Percentiles rank a stretch among this genome's conserved stretches.
phyloP scores from a whole-genome alignment of 2,888 invertebrate genomes.

The Taphrorychus bicolor region DNA sequence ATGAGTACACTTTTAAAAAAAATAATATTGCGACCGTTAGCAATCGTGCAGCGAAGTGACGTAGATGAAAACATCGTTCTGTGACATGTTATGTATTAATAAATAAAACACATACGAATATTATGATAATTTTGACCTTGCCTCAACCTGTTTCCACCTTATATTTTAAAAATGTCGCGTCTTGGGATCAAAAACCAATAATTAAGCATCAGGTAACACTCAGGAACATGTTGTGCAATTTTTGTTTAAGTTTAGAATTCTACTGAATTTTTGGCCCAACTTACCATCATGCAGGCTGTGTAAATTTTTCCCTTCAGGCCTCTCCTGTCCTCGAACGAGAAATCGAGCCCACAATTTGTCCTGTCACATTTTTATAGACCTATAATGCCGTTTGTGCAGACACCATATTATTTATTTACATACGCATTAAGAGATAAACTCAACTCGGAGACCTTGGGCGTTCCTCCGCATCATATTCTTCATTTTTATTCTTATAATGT shows the following conservation, averaged over 20 bases:
- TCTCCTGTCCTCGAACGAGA: constrained; percentile 10
- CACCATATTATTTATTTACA: constrained; percentile 34
- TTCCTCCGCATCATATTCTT: background rate
- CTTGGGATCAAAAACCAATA: background rate
- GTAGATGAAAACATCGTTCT: background rate
- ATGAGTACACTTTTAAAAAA: too few relatives aligned
- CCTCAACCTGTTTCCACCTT: constrained; percentile 25
- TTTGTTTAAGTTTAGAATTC: too few relatives aligned
- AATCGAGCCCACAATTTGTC: constrained; percentile 34
- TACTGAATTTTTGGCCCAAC: too few relatives aligned
- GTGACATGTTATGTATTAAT: constrained; percentile 35
- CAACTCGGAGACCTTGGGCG: constrained; percentile 14
- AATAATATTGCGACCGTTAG: background rate
- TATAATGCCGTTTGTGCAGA: constrained; percentile 27
- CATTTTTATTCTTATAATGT: background rate
- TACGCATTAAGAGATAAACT: constrained; percentile 14
- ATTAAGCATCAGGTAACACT: background rate
- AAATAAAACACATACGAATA: constrained; percentile 35
- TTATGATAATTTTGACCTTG: constrained; percentile 39
- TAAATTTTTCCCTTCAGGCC: too few relatives aligned
- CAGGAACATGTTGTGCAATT: background rate
- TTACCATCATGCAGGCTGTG: too few relatives aligned
- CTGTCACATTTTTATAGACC: constrained; percentile 29
- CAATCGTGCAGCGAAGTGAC: background rate
- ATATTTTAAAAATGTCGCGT: constrained; percentile 4